Evolutionary conservation across 2,888 invertebrate genomes (phyloP).

Genomic region (Drosophila mettleri): DNA sequence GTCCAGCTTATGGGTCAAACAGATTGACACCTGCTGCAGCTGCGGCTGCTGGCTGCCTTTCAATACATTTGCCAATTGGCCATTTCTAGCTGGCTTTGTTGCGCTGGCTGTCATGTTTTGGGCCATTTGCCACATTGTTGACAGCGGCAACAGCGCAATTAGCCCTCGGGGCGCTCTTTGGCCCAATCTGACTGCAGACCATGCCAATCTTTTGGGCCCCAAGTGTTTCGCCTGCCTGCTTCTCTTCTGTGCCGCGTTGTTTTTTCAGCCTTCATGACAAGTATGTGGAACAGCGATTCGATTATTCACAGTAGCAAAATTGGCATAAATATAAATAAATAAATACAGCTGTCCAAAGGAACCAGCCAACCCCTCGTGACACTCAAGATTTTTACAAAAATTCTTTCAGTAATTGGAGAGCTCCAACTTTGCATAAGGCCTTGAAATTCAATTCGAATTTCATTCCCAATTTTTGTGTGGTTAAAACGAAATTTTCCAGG

Average conservation of each 20-base stretch:
- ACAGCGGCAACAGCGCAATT: conserved; percentile 63
- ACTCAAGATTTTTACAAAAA: neutral
- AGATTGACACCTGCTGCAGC: conserved; percentile 56
- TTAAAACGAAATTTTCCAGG: neutral
- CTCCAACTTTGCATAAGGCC: neutral
- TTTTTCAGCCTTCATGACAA: conserved; percentile 15
- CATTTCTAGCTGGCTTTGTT: conserved; percentile 43
- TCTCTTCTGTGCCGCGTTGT: conserved; percentile 19
- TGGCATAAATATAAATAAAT: neutral
- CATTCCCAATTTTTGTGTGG: neutral
- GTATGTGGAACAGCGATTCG: conserved; percentile 25
- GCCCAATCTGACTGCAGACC: conserved; percentile 41
- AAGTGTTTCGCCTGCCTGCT: conserved; percentile 54
- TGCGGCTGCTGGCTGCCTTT: neutral
- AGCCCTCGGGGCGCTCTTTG: conserved; percentile 51
- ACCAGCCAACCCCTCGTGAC: neutral
- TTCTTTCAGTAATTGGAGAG: neutral
- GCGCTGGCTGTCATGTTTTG: conserved; percentile 30
- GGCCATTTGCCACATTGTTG: conserved; percentile 41
- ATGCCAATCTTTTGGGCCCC: conserved; percentile 44
- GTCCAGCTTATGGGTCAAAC: conserved; percentile 26
- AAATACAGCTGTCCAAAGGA: neutral
- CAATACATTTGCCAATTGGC: conserved; percentile 39
- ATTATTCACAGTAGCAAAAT: neutral
- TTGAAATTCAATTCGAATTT: neutral